These are phyloP conservation scores for Taenioides sp. DNA, from an alignment of 2,797 vertebrate genomes.

Conservation along the genomic window DNA sequence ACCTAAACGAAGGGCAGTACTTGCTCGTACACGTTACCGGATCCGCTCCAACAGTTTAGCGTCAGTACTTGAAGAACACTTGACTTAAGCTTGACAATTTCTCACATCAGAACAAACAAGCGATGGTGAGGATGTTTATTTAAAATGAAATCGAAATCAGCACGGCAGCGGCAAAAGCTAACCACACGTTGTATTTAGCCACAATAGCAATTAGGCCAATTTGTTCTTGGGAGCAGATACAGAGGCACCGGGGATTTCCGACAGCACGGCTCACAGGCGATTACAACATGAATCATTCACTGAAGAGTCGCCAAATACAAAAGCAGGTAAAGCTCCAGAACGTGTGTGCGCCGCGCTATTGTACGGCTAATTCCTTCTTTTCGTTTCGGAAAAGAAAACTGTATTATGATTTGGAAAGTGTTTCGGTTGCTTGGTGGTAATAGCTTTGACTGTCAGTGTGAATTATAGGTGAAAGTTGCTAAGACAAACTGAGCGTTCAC, in stretches of 20 bases:
- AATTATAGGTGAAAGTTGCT: neutral
- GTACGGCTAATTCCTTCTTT: neutral
- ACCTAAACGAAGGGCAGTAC: neutral
- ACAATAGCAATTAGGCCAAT: constrained; percentile 71
- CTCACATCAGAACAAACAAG: constrained; percentile 18
- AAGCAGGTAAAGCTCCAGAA: constrained; percentile 22
- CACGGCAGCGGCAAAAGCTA: constrained; percentile 36
- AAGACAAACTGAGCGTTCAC: neutral
- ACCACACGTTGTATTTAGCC: constrained; percentile 68
- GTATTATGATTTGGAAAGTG: constrained; percentile 19
- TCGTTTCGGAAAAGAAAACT: constrained; percentile 6
- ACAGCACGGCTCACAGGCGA: constrained; percentile 51
- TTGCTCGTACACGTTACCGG: neutral
- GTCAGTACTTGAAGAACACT: neutral
- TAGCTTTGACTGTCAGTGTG: constrained; percentile 34
- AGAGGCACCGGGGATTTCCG: constrained; percentile 58
- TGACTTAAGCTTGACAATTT: neutral
- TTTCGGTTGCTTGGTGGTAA: constrained; percentile 28
- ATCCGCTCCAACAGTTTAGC: neutral
- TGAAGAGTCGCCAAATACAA: constrained; percentile 4
- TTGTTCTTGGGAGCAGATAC: constrained; percentile 64
- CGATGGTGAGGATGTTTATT: constrained; percentile 52
- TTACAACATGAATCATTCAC: constrained; percentile 60
- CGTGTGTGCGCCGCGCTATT: neutral
- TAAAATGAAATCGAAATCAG: constrained; percentile 29